Percentiles rank a stretch among this genome's conserved stretches.
Conservation (phyloP, 2,888 invertebrate species). For the Diadegma fenestrale region DNA sequence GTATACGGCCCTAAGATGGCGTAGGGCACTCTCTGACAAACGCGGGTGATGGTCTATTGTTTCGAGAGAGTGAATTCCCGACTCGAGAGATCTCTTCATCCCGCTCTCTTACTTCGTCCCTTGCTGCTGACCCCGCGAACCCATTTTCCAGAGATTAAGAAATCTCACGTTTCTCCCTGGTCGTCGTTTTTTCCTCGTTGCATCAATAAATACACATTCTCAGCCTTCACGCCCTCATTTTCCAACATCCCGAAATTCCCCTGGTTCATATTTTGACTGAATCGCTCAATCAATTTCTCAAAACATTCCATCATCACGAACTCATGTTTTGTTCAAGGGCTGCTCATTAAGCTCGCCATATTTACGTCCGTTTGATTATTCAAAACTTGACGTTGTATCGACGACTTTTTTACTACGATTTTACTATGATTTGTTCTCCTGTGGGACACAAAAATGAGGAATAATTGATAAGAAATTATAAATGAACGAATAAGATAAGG, state of each 20-base stretch:
- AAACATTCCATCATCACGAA: no score
- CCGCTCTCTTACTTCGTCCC: constrained; percentile 54
- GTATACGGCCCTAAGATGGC: constrained; percentile 40
- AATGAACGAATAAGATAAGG: no score
- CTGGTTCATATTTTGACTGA: constrained; percentile 23
- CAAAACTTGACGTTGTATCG: no score
- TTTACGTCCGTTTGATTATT: no score
- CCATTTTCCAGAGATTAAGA: constrained; percentile 67
- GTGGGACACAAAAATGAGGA: no score
- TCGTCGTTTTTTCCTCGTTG: constrained; percentile 49
- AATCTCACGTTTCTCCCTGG: constrained; percentile 63
- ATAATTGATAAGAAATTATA: no score
- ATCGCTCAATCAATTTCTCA: background rate
- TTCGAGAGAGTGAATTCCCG: constrained; percentile 65
- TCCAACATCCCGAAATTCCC: constrained; percentile 51
- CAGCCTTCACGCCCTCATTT: constrained; percentile 46
- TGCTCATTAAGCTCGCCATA: no score
- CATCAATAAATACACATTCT: constrained; percentile 13
- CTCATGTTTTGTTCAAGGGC: no score
- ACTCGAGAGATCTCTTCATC: constrained; percentile 65
- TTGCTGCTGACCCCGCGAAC: constrained; percentile 39
- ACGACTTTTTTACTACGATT: no score
- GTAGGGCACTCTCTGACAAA: constrained; percentile 49
- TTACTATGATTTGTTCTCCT: no score
- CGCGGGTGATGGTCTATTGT: constrained; percentile 66